Base-by-base conservation (phyloP, 2,797 vertebrate genomes). In the Cephalopachus bancanus region DNA sequence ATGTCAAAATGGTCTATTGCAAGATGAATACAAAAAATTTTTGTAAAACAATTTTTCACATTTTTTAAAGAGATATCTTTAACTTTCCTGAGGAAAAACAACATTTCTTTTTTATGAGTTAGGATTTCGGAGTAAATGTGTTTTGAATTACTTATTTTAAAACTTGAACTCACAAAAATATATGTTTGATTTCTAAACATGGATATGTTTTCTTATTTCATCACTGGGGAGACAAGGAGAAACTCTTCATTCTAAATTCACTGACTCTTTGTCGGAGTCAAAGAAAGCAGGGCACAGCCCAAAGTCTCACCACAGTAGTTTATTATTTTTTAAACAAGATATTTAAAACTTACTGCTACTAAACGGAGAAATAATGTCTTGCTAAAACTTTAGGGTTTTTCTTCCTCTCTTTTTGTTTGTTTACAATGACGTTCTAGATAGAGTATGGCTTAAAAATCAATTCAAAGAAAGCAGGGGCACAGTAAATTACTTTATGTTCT, bases 31-130 rank as follows among this genome's bases (percentile, higher is more conserved):
- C 57, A 44, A 28, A 93, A 49, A 92, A 67, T 75, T 22, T 51
- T 81, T 10, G 12, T 55, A 26, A 86, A 83, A 49, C 51, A 30
- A 24, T 2, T 79, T 28, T 91, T 85, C 24, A 15, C 30, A 79
- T 90, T 93, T 83, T 26, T 72, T 80, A 51, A 44, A 33, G 55
- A 81, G 22, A 72, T 88, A 81, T 33, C 3, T 64, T 89, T 69
- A 97, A 75, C n/a, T 12, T 19, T 62, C 91, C 69, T 64, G 81
- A 86, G 49, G 33, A 91, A 91, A 95, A 94, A 16, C 6, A 62
- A 49, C 5, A n/a, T 57, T 78, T 57, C 62, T 81, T 94, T 44
- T 37, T 51, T 2, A 33, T 71, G 75, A 74, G n/a, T 74, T 17
- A 64, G 30, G 7, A 7, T n/a, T 92, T 94, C 59, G 75, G 20